These are phyloP conservation scores for Nixonia krombeini DNA, from an alignment of 1,140 invertebrate genomes.

Conservation along the genomic window DNA sequence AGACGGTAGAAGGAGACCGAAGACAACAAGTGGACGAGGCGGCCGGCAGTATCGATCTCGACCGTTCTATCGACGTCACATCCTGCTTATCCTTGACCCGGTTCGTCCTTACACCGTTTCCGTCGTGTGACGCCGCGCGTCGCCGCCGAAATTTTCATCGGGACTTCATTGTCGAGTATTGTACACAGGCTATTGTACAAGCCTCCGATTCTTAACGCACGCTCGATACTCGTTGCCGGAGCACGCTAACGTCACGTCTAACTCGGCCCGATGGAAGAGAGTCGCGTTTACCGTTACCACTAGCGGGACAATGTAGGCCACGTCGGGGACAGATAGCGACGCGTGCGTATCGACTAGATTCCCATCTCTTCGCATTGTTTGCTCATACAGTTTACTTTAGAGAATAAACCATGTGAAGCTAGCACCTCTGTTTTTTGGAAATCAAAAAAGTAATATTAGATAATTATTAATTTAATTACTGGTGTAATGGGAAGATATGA, in stretches of 20 bases:
- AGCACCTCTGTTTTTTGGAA: too few relatives aligned
- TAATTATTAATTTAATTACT: too few relatives aligned
- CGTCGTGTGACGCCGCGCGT: constrained; percentile 3
- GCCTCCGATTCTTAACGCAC: too few relatives aligned
- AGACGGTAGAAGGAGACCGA: not conserved
- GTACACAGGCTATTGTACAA: too few relatives aligned
- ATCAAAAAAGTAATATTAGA: too few relatives aligned
- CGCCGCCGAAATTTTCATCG: constrained; percentile 6
- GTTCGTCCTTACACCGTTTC: constrained; percentile 30
- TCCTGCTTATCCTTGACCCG: constrained; percentile 71
- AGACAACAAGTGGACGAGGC: constrained; percentile 38
- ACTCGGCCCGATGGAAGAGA: constrained; percentile 8
- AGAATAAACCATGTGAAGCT: too few relatives aligned
- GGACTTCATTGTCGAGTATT: too few relatives aligned
- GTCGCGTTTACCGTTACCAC: constrained; percentile 7
- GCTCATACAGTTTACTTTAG: too few relatives aligned
- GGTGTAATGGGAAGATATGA: too few relatives aligned
- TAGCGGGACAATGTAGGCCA: constrained; percentile 29
- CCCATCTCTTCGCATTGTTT: too few relatives aligned
- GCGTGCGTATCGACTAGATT: too few relatives aligned
- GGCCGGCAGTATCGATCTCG: constrained; percentile 64
- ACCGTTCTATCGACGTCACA: constrained; percentile 63
- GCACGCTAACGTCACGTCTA: constrained; percentile 25
- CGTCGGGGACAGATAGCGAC: not conserved
- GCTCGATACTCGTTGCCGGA: not conserved